Conservation (phyloP, 2,888 invertebrate genomes). For the Masnerella sp. region DNA sequence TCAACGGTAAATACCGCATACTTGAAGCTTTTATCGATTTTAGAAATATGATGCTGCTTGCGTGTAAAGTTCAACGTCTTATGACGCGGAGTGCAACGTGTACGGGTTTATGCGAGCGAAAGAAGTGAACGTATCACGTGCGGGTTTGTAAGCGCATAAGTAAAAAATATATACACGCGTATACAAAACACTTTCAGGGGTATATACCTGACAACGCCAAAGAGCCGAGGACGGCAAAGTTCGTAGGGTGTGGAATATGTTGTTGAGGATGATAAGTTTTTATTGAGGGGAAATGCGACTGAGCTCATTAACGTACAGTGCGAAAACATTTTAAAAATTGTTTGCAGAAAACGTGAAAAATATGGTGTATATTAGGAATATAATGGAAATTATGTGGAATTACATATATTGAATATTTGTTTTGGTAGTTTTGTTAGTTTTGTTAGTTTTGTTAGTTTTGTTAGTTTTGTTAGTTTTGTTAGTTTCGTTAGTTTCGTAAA, state of each 20-base stretch:
- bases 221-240: constrained; percentile 43
- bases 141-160: not conserved
- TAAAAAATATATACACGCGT: constrained; percentile 20
- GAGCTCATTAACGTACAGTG: constrained; percentile 54
- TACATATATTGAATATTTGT: no score
- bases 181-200: constrained; percentile 25
- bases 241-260: constrained; percentile 48
- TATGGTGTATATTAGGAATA: no score
- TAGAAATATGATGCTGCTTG: constrained; percentile 60
- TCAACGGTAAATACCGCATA: constrained; percentile 55
- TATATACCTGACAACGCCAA: constrained; percentile 28
- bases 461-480: no score
- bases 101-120: constrained; percentile 10
- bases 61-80: constrained; percentile 65
- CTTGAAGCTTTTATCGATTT: constrained; percentile 59
- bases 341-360: no score
- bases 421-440: no score
- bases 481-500: not conserved
- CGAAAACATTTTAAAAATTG: no score
- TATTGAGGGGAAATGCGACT: constrained; percentile 49
- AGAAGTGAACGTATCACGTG: constrained; percentile 7
- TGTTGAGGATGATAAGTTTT: constrained; percentile 56
- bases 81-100: constrained; percentile 54
- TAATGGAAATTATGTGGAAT: no score
- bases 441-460: no score